phyloP scores from a whole-genome alignment of 2,888 invertebrate genomes.

The Diogma glabrata region DNA sequence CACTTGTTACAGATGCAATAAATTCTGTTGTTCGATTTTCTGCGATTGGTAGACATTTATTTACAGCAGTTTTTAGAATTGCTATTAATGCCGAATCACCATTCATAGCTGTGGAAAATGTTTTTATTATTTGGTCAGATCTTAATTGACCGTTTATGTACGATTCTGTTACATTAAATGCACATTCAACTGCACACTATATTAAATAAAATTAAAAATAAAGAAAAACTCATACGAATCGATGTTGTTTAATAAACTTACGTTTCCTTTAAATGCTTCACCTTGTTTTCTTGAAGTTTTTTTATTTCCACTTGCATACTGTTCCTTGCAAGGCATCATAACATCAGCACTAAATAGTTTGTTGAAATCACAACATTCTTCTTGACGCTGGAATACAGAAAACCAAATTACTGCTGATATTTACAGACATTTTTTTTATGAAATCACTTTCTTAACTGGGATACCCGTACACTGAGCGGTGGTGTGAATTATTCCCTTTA shows the following conservation, averaged over 20 bases:
- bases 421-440: no score
- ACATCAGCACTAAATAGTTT: background rate
- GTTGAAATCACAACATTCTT: background rate
- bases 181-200: background rate
- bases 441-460: no score
- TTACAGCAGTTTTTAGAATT: background rate
- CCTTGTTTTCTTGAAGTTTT: no score
- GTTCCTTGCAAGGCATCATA: no score
- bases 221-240: background rate
- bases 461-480: no score
- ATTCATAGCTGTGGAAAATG: background rate
- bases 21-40: background rate
- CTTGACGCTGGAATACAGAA: background rate
- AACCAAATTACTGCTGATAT: no score
- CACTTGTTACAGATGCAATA: background rate
- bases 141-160: background rate
- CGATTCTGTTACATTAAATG: background rate
- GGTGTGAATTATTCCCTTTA: no score
- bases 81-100: background rate
- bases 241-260: background rate
- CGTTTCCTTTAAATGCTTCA: background rate
- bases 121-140: background rate
- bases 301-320: no score
- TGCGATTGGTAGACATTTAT: background rate
- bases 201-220: background rate